phyloP scores from a whole-genome alignment of 1,140 invertebrate genomes.

The Brachionus calyciflorus region DNA sequence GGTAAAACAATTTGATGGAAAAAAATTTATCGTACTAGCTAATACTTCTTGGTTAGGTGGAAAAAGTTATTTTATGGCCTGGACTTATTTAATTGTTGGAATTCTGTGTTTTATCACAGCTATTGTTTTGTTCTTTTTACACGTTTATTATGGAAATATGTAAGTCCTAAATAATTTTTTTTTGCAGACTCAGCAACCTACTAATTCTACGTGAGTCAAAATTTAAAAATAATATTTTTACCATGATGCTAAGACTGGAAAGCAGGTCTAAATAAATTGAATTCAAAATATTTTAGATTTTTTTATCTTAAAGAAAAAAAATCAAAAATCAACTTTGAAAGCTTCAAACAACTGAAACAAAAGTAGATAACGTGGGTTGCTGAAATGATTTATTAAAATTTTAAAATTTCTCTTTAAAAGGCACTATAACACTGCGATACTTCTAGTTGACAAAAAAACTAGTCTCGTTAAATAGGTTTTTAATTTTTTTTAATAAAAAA shows the following conservation, averaged over 20 bases:
- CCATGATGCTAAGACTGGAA: too few species aligned
- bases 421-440: slow-evolving; percentile 32
- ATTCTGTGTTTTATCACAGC: slow-evolving; percentile 85
- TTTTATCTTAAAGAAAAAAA: too few species aligned
- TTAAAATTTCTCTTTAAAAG: neutral
- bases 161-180: neutral
- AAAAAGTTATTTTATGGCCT: slow-evolving; percentile 95
- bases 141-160: slow-evolving; percentile 56
- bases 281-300: too few species aligned
- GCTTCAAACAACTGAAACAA: too few species aligned
- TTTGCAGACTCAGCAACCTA: too few species aligned
- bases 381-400: neutral
- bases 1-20: slow-evolving; percentile 83
- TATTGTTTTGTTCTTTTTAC: slow-evolving; percentile 86
- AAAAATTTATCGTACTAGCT: slow-evolving; percentile 87
- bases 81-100: slow-evolving; percentile 96
- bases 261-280: too few species aligned
- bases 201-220: too few species aligned
- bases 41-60: slow-evolving; percentile 92
- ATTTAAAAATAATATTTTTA: too few species aligned
- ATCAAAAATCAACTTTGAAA: too few species aligned
- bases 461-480: slow-evolving; percentile 10
- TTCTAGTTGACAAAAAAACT: slow-evolving; percentile 8
- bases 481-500: neutral
- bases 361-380: too few species aligned